Percentiles rank a stretch among this genome's conserved stretches.
These are phyloP conservation scores for Cyrtonyx montezumae DNA, from an alignment of 2,113 vertebrate genomes.

Conservation along the genomic window DNA sequence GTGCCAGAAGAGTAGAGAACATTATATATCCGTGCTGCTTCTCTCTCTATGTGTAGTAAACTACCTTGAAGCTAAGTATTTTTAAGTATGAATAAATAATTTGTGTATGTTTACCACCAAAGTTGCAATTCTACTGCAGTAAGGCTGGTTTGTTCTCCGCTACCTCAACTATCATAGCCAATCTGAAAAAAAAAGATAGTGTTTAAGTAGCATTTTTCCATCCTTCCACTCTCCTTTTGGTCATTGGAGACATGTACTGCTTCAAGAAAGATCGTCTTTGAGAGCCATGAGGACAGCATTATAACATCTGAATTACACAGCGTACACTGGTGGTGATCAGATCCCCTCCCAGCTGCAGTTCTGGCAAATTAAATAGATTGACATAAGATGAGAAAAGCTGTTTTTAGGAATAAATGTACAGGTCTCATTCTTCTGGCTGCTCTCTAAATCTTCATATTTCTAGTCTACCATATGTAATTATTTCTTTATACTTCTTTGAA, in stretches of 20 bases:
- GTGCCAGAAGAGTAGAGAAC: slow-evolving; percentile 35
- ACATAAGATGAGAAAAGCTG: too few relatives aligned
- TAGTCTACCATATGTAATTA: not conserved
- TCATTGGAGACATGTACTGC: not conserved
- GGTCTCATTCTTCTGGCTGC: not conserved
- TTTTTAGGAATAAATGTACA: too few relatives aligned
- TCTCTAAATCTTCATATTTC: not conserved
- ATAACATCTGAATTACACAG: not conserved
- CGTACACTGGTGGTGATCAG: not conserved
- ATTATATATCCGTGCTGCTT: not conserved
- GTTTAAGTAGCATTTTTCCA: not conserved
- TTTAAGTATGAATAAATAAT: not conserved
- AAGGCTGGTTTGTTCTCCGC: not conserved
- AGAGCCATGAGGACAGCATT: not conserved
- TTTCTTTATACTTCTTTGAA: not conserved
- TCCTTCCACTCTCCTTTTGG: not conserved
- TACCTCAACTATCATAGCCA: not conserved
- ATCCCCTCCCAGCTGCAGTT: not conserved
- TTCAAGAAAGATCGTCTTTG: not conserved
- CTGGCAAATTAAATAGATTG: not conserved
- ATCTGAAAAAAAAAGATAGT: not conserved
- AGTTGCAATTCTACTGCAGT: not conserved
- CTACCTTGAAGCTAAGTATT: not conserved
- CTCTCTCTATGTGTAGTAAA: not conserved
- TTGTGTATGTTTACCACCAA: not conserved